These are phyloP conservation scores for Nineta flava DNA, from an alignment of 2,888 invertebrate genomes.

Conservation along the genomic window DNA sequence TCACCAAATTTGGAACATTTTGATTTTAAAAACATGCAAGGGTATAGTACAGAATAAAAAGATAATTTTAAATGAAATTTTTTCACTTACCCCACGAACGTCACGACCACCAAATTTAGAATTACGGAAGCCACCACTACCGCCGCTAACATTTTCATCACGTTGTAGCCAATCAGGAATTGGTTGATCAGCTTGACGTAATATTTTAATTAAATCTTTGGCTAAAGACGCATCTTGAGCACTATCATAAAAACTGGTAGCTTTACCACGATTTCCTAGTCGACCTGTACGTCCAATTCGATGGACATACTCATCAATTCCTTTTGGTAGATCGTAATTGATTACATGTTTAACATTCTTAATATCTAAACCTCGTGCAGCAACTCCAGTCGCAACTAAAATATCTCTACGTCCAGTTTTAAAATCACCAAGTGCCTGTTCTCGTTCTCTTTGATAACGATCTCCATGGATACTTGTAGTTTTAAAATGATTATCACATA, in stretches of 20 bases:
- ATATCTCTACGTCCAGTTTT: conserved; percentile 58
- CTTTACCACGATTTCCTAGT: conserved; percentile 76
- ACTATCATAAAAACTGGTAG: conserved; percentile 69
- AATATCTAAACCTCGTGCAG: conserved; percentile 87
- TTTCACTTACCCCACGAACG: conserved; percentile 39
- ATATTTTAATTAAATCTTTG: conserved; percentile 49
- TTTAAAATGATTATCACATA: conserved; percentile 60
- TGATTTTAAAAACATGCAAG: too few species aligned
- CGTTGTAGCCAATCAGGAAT: conserved; percentile 57
- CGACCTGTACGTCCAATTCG: conserved; percentile 90
- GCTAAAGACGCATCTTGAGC: conserved; percentile 44
- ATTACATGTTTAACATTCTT: conserved; percentile 76
- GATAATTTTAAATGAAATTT: background rate
- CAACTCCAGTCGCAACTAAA: conserved; percentile 89
- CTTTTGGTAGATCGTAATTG: conserved; percentile 80
- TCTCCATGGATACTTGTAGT: conserved; percentile 64
- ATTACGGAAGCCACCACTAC: conserved; percentile 30
- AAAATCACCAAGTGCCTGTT: conserved; percentile 62
- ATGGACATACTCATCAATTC: conserved; percentile 89
- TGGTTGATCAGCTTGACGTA: conserved; percentile 61
- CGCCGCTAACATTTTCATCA: conserved; percentile 22
- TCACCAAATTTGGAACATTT: too few species aligned
- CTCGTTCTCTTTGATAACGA: conserved; percentile 54
- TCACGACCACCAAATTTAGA: conserved; percentile 56
- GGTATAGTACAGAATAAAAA: too few species aligned